Percentiles rank a stretch among this genome's conserved stretches.
These are phyloP conservation scores for Phalangium opilio DNA, from an alignment of 2,888 invertebrate species.

Conservation along the genomic window DNA sequence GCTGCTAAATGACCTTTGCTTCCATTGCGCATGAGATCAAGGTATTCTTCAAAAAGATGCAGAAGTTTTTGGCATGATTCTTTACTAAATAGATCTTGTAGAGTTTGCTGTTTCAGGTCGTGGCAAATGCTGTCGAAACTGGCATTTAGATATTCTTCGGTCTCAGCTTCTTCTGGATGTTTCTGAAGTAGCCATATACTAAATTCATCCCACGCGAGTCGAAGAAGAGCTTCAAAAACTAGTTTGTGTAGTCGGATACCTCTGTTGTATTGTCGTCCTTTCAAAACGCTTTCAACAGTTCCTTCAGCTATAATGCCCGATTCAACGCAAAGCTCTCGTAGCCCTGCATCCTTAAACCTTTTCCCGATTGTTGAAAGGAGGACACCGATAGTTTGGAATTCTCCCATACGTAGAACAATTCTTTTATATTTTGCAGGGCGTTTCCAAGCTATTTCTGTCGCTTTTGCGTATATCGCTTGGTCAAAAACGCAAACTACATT, in stretches of 20 bases:
- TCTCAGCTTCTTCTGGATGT: no score
- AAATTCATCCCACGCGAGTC: slow-evolving; percentile 1
- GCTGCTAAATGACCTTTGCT: background rate
- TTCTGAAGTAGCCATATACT: no score
- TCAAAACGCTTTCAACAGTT: slow-evolving; percentile 15
- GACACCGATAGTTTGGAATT: slow-evolving; percentile 19
- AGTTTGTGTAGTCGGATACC: slow-evolving; percentile 12
- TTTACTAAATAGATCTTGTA: no score
- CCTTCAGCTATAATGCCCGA: slow-evolving; percentile 19
- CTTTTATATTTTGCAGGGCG: slow-evolving; percentile 6
- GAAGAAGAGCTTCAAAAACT: slow-evolving; percentile 16
- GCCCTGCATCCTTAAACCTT: slow-evolving; percentile 19
- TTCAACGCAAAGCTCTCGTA: slow-evolving; percentile 17
- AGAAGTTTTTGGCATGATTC: no score
- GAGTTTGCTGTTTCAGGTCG: no score
- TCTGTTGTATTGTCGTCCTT: slow-evolving; percentile 3
- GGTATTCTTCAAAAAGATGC: no score
- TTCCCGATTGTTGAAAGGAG: slow-evolving; percentile 18
- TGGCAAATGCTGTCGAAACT: no score
- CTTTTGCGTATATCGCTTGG: slow-evolving; percentile 21
- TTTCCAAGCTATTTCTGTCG: slow-evolving; percentile 18
- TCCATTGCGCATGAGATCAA: background rate
- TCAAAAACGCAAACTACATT: background rate
- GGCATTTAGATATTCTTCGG: no score
- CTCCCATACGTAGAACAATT: slow-evolving; percentile 16